A percentile compares a stretch with the other conserved stretches of the same genome.
These are phyloP conservation scores for Procambarus virginalis DNA, from an alignment of 1,140 invertebrate genomes.

Conservation along the genomic window DNA sequence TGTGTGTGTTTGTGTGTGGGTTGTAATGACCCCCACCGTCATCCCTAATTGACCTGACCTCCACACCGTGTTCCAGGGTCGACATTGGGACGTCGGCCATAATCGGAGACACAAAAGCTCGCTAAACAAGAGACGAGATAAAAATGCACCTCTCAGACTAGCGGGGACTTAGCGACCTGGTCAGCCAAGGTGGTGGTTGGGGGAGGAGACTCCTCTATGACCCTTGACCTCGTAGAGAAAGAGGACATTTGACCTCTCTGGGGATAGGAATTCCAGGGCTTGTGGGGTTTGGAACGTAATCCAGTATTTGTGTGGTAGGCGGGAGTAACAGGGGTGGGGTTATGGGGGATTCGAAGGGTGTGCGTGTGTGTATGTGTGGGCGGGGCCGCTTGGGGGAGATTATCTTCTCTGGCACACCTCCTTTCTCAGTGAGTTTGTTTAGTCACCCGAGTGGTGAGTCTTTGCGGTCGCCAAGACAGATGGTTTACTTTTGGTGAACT, in stretches of 20 bases:
- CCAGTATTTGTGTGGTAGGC: background rate
- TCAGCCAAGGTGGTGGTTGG: background rate
- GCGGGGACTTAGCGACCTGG: background rate
- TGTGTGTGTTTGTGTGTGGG: too few species aligned
- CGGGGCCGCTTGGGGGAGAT: too few species aligned
- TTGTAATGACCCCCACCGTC: background rate
- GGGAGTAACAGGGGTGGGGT: background rate
- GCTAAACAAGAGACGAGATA: background rate
- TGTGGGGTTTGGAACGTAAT: background rate
- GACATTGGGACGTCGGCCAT: slow-evolving; percentile 1
- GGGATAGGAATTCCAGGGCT: background rate
- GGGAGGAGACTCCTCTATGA: background rate
- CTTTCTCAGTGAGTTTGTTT: too few species aligned
- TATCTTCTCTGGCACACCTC: too few species aligned
- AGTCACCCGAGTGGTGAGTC: too few species aligned
- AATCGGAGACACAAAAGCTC: background rate
- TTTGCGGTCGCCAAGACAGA: too few species aligned
- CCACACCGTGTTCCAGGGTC: slow-evolving; percentile 4
- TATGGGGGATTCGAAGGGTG: background rate
- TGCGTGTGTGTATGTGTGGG: background rate
- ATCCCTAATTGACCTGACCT: slow-evolving; percentile 3
- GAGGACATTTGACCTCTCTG: background rate
- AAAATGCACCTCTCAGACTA: background rate
- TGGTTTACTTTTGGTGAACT: too few species aligned
- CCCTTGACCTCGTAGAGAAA: background rate